These are phyloP conservation scores for Toxonevra muliebris DNA, from an alignment of 2,888 invertebrate species.

Conservation along the genomic window DNA sequence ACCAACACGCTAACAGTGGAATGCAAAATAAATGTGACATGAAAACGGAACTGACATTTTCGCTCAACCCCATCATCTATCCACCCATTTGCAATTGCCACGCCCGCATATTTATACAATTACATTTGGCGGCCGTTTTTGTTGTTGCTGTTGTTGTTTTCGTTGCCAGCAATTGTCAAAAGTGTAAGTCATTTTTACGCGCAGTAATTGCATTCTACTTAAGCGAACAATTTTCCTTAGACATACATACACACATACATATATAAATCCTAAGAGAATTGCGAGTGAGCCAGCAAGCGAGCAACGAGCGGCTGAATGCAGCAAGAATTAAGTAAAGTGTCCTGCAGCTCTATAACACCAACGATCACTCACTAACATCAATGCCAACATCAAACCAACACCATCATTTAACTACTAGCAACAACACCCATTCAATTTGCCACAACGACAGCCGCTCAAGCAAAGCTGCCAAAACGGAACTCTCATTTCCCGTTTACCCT, in stretches of 20 bases:
- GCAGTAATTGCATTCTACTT: slow-evolving; percentile 31
- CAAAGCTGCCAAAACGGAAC: slow-evolving; percentile 45
- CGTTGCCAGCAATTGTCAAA: slow-evolving; percentile 8
- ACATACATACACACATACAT: no score
- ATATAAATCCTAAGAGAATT: no score
- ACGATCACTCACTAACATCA: no score
- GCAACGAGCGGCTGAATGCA: no score
- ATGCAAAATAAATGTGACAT: slow-evolving; percentile 32
- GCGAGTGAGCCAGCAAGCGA: no score
- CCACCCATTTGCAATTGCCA: slow-evolving; percentile 18
- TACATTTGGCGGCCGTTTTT: slow-evolving; percentile 23
- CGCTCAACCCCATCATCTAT: slow-evolving; percentile 2
- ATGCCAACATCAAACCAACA: neutral
- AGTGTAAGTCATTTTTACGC: slow-evolving; percentile 19
- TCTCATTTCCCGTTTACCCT: slow-evolving; percentile 46
- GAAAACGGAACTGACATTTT: slow-evolving; percentile 36
- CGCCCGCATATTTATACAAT: slow-evolving; percentile 37
- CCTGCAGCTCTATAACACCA: no score
- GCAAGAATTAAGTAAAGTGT: no score
- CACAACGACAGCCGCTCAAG: slow-evolving; percentile 25
- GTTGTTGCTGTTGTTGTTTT: slow-evolving; percentile 8
- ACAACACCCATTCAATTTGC: slow-evolving; percentile 25
- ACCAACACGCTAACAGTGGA: slow-evolving; percentile 19
- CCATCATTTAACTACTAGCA: slow-evolving; percentile 15
- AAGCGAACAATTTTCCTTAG: slow-evolving; percentile 11